These are phyloP conservation scores for Cydia fagiglandana DNA, from an alignment of 1,140 invertebrate species.

Conservation along the genomic window DNA sequence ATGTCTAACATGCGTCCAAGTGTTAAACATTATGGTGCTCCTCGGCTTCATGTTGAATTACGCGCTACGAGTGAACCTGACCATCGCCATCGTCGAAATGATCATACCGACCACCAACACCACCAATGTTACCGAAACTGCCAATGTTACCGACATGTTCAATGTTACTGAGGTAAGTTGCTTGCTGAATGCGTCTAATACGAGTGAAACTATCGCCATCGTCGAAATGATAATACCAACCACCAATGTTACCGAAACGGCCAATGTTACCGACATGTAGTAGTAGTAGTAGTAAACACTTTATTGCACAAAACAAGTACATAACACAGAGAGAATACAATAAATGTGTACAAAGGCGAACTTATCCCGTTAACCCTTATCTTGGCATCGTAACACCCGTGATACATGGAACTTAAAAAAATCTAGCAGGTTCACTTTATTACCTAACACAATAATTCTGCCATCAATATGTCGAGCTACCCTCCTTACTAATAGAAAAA, in stretches of 20 bases:
- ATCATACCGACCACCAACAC: constrained; percentile 69
- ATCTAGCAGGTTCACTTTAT: too few species aligned
- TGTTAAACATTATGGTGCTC: constrained; percentile 91
- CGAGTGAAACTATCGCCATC: constrained; percentile 93
- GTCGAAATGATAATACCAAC: constrained; percentile 87
- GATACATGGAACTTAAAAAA: too few species aligned
- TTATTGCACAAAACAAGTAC: too few species aligned
- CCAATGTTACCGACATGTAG: not conserved
- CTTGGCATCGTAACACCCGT: too few species aligned
- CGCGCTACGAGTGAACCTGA: constrained; percentile 92
- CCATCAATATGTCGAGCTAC: too few species aligned
- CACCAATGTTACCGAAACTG: constrained; percentile 48
- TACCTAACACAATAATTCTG: too few species aligned
- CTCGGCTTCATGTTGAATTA: constrained; percentile 94
- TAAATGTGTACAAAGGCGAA: too few species aligned
- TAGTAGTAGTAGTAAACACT: too few species aligned
- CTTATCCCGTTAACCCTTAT: too few species aligned
- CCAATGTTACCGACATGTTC: constrained; percentile 40
- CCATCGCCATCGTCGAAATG: constrained; percentile 94
- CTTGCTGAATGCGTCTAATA: not conserved
- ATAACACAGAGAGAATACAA: too few species aligned
- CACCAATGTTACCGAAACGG: not conserved
- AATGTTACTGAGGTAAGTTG: constrained; percentile 68
- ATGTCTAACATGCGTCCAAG: constrained; percentile 86
- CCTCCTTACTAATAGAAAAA: too few species aligned